Base-by-base conservation (phyloP, 2,888 invertebrate genomes). In the Opisthograptis luteolata region DNA sequence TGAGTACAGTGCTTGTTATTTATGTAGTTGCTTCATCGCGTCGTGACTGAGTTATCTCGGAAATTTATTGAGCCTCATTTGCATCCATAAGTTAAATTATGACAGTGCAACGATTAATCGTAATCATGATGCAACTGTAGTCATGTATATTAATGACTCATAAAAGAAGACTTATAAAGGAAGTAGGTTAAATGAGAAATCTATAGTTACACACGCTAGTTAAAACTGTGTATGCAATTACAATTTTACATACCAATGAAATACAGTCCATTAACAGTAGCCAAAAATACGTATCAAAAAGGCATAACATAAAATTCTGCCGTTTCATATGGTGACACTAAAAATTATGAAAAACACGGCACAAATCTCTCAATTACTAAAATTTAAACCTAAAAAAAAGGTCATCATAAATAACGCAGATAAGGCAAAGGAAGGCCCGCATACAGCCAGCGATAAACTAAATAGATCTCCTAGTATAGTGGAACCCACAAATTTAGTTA, bases 401-500 rank as follows among this genome's bases (percentile, higher is more conserved):
- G n/a, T n/a, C n/a, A n/a, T n/a, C 47, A 54, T 55, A 60, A 55
- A 59, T 53, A 64, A 55, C 39, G 32, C 9, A 53, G 54, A 59
- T 56, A 61, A 54, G 46, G 43, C 28, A 20, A 50, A 51, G 44
- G 41, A 19, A 45, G 36, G 55, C 74, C 74, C 76, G 76, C 70
- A 75, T 73, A 44, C 39, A 58, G 36, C 58, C 44, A 57, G 55
- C 62, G 64, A 61, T 70, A 63, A 67, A 68, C 69, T 66, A 57
- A 72, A 72, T 64, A 60, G 68, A 62, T 62, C 70, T 69, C 62
- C 65, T 37, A 58, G 62, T 58, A 60, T 62, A 64, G 45, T 45
- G 37, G 67, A 67, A 62, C 72, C 68, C 72, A 76, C 76, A 76
- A 80, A 80, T 80, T 73, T 62, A 62, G 70, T 73, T 77, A 73